Conservation (phyloP, 2,888 invertebrate species). For the Trisateles emortualis region DNA sequence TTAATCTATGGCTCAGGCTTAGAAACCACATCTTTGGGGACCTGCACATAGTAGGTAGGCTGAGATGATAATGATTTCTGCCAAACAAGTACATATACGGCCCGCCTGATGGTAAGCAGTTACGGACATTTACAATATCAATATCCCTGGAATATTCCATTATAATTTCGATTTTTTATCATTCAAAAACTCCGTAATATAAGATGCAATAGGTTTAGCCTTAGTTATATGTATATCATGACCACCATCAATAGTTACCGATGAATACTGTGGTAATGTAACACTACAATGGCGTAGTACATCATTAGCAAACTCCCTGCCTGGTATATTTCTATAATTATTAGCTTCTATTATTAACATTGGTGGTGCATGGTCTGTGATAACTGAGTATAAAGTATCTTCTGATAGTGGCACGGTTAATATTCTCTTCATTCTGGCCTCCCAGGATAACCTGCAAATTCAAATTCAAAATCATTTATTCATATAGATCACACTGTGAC, state of each 20-base stretch:
- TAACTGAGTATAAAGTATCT: slow-evolving; percentile 53
- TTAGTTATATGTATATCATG: slow-evolving; percentile 87
- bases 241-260: slow-evolving; percentile 74
- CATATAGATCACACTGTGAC: too few relatives aligned
- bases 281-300: slow-evolving; percentile 52
- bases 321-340: slow-evolving; percentile 35
- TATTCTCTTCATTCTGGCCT: slow-evolving; percentile 62
- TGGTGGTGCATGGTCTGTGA: slow-evolving; percentile 56
- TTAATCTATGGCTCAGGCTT: too few relatives aligned
- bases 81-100: too few relatives aligned
- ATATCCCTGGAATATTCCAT: too few relatives aligned
- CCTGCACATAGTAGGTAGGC: too few relatives aligned
- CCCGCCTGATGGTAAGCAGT: too few relatives aligned
- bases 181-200: slow-evolving; percentile 67
- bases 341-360: slow-evolving; percentile 58
- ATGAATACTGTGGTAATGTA: slow-evolving; percentile 47
- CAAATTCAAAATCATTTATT: too few relatives aligned
- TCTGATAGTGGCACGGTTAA: slow-evolving; percentile 45
- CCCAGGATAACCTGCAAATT: slow-evolving; percentile 64
- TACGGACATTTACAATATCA: background rate
- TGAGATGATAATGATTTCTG: too few relatives aligned
- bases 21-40: too few relatives aligned
- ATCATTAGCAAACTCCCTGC: slow-evolving; percentile 44
- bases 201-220: slow-evolving; percentile 77
- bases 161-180: slow-evolving; percentile 46